A percentile compares a stretch with the other conserved stretches of the same genome.
phyloP scores from a whole-genome alignment of 2,888 invertebrate genomes.

The Epinotia bilunana region DNA sequence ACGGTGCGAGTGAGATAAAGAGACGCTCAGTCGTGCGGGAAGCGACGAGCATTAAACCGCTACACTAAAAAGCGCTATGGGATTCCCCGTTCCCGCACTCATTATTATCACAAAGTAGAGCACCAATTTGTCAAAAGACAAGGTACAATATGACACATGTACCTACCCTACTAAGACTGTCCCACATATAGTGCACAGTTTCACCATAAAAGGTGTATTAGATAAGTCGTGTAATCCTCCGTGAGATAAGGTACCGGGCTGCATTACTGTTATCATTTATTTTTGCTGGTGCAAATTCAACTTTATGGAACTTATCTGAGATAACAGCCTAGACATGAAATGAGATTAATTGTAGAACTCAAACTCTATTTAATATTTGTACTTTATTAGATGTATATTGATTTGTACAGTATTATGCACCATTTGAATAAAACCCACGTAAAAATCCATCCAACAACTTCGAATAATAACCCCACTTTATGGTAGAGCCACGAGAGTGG shows the following conservation, averaged over 20 bases:
- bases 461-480: no score
- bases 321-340: background rate
- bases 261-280: constrained; percentile 15
- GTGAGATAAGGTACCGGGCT: constrained; percentile 11
- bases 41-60: background rate
- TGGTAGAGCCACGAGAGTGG: no score
- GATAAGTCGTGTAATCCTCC: constrained; percentile 12
- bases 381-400: no score
- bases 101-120: background rate
- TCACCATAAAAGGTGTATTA: constrained; percentile 17
- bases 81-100: background rate
- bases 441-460: no score
- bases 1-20: no score
- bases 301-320: background rate
- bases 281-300: background rate
- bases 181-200: constrained; percentile 20
- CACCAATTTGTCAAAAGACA: background rate
- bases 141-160: background rate
- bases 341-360: no score
- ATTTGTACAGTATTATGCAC: no score
- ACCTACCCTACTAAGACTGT: constrained; percentile 9
- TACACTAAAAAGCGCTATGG: background rate
- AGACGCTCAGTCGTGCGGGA: no score
- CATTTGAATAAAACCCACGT: no score
- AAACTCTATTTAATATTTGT: no score